Evolutionary conservation across 2,113 vertebrate species (phyloP).

Genomic region (Phyllopteryx taeniolatus): DNA sequence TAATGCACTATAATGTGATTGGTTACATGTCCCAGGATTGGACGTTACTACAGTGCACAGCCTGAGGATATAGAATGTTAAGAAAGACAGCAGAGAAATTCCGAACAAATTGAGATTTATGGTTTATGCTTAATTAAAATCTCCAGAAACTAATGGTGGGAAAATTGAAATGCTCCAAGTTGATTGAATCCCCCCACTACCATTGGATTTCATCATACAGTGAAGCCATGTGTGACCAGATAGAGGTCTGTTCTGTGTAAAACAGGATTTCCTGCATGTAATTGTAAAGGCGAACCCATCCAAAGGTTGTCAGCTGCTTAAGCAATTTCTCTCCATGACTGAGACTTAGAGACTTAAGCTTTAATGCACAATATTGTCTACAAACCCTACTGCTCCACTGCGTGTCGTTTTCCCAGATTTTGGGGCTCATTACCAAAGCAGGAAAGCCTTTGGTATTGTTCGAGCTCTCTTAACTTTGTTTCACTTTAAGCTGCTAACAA

Average conservation of each 20-base stretch:
- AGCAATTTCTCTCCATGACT: constrained; percentile 2
- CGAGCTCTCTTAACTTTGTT: background rate
- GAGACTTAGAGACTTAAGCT: constrained; percentile 2
- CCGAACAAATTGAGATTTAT: constrained; percentile 62
- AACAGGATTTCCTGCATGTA: constrained; percentile 45
- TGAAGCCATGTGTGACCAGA: constrained; percentile 53
- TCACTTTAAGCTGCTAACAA: background rate
- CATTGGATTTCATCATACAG: constrained; percentile 31
- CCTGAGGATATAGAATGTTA: constrained; percentile 22
- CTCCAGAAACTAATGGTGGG: constrained; percentile 58
- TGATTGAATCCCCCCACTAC: constrained; percentile 47
- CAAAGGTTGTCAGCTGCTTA: constrained; percentile 23
- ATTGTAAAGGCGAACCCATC: constrained; percentile 45
- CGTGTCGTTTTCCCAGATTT: background rate
- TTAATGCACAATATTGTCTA: constrained; percentile 3
- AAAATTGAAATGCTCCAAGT: constrained; percentile 65
- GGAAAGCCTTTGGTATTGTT: constrained; percentile 2
- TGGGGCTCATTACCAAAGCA: background rate
- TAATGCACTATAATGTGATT: constrained; percentile 34
- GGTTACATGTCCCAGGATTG: constrained; percentile 36
- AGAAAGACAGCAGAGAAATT: constrained; percentile 51
- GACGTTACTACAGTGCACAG: constrained; percentile 27
- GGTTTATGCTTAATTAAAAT: constrained; percentile 68
- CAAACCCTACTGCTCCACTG: background rate
- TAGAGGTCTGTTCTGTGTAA: constrained; percentile 39